phyloP scores from a whole-genome alignment of 2,797 vertebrate genomes.

The Cuniculus paca region DNA sequence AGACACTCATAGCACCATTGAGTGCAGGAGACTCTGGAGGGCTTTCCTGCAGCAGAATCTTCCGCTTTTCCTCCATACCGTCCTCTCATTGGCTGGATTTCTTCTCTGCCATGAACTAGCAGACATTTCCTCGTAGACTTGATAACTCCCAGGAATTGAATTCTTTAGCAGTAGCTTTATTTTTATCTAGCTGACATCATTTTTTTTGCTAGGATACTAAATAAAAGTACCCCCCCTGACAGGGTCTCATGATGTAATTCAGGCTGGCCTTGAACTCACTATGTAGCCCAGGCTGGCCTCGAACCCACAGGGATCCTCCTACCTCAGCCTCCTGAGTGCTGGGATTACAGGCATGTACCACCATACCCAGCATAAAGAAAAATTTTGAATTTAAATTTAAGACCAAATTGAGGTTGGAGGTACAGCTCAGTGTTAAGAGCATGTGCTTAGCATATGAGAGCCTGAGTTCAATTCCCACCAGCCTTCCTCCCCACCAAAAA shows the following conservation, averaged over 20 bases:
- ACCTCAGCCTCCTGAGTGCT: background rate
- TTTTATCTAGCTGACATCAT: background rate
- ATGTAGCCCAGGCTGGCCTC: background rate
- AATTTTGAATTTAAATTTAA: background rate
- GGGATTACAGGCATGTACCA: background rate
- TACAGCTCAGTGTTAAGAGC: background rate
- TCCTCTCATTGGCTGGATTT: background rate
- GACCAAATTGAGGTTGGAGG: background rate
- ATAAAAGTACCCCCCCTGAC: background rate
- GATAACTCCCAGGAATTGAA: background rate
- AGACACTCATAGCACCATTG: too few relatives aligned
- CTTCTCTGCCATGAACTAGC: background rate
- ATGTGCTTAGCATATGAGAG: background rate
- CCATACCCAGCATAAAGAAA: background rate
- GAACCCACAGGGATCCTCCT: background rate
- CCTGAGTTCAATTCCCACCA: background rate
- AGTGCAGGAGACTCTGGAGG: background rate
- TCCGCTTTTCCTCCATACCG: background rate
- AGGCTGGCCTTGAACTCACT: too few relatives aligned
- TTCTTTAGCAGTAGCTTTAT: background rate
- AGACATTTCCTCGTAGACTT: background rate
- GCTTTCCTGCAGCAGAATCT: background rate
- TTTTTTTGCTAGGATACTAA: background rate
- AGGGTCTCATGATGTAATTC: too few relatives aligned
- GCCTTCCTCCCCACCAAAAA: background rate